Evolutionary conservation across 2,797 vertebrate species (phyloP).

Genomic region (Enteromius radiatus): DNA sequence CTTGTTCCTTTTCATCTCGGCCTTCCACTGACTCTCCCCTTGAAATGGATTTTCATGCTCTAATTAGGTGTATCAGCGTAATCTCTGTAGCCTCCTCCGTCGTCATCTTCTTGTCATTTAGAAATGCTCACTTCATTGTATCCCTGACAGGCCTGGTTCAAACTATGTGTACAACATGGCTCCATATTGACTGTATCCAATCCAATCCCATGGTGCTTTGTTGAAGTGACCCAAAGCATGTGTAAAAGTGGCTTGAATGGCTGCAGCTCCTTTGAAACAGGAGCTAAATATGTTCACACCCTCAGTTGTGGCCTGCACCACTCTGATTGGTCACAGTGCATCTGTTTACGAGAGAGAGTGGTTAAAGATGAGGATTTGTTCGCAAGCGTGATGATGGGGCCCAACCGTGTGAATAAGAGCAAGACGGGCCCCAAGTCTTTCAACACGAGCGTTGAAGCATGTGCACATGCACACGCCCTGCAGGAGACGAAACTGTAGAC

Average conservation of each 20-base stretch:
- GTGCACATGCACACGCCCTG: conserved; percentile 70
- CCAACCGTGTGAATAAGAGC: conserved; percentile 73
- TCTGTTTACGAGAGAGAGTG: conserved; percentile 66
- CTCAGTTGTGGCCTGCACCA: conserved; percentile 77
- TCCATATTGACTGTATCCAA: conserved; percentile 84
- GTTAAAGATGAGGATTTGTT: conserved; percentile 53
- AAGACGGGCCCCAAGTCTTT: conserved; percentile 73
- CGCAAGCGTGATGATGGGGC: conserved; percentile 58
- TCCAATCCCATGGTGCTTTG: conserved; percentile 82
- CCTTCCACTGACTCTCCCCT: conserved; percentile 39
- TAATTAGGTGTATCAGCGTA: conserved; percentile 81
- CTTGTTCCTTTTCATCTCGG: conserved; percentile 52
- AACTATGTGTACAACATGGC: conserved; percentile 65
- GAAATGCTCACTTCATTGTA: conserved; percentile 66
- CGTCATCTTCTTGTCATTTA: conserved; percentile 59
- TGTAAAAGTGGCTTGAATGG: conserved; percentile 51
- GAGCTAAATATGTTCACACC: conserved; percentile 69
- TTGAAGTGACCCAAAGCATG: conserved; percentile 73
- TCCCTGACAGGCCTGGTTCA: conserved; percentile 70
- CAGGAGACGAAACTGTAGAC: conserved; percentile 73
- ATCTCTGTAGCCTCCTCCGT: conserved; percentile 67
- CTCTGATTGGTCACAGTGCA: conserved; percentile 82
- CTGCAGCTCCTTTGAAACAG: conserved; percentile 64
- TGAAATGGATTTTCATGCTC: conserved; percentile 62
- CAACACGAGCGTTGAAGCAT: conserved; percentile 73